These are phyloP conservation scores for Cataglyphis rosenhaueri DNA, from an alignment of 2,888 invertebrate species.

Conservation along the genomic window DNA sequence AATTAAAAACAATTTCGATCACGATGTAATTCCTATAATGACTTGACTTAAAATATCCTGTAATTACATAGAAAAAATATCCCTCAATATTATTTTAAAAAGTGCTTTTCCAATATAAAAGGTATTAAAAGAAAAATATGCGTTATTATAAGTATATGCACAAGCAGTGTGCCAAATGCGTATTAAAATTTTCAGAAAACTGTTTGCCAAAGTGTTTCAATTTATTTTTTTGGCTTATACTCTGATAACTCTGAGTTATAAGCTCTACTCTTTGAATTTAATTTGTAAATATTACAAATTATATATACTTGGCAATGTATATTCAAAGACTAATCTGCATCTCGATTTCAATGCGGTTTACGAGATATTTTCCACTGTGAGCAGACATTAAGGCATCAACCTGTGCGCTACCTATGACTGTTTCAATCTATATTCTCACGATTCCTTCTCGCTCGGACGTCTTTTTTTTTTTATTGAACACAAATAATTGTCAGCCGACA, in stretches of 20 bases:
- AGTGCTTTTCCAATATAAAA: slow-evolving; percentile 25
- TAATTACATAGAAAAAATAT: background rate
- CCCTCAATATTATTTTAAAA: slow-evolving; percentile 1
- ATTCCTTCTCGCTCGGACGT: slow-evolving; percentile 25
- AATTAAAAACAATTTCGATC: background rate
- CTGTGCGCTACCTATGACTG: slow-evolving; percentile 35
- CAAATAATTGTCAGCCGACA: slow-evolving; percentile 44
- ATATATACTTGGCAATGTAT: slow-evolving; percentile 9
- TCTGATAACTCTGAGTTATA: background rate
- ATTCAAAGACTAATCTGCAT: slow-evolving; percentile 18
- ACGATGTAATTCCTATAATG: background rate
- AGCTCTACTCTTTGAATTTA: background rate
- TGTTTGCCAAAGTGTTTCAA: background rate
- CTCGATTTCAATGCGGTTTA: background rate
- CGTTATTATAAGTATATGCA: background rate
- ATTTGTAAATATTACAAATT: slow-evolving; percentile 30
- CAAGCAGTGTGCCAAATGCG: background rate
- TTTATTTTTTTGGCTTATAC: background rate
- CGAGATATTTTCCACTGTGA: slow-evolving; percentile 29
- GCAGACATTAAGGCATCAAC: slow-evolving; percentile 29
- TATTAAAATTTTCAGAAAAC: slow-evolving; percentile 15
- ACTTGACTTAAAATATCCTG: slow-evolving; percentile 1
- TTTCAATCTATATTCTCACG: slow-evolving; percentile 29
- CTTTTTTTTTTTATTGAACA: slow-evolving; percentile 26
- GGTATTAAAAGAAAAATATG: slow-evolving; percentile 29